phyloP scores from a whole-genome alignment of 2,113 vertebrate species.

The Heterotilapia buettikoferi region DNA sequence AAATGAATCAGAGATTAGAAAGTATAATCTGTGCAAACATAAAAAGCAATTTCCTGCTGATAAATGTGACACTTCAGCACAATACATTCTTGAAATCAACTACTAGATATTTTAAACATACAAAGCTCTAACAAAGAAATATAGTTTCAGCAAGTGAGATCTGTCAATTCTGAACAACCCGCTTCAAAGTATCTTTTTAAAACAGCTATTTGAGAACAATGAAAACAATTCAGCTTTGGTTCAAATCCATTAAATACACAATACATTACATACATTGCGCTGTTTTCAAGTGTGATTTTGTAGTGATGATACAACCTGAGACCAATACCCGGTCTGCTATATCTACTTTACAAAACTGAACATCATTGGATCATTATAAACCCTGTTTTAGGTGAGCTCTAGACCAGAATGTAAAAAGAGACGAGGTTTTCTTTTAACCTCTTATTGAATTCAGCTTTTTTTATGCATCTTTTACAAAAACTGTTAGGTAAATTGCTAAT shows the following conservation, averaged over 20 bases:
- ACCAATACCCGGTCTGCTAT: not conserved
- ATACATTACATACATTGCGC: not conserved
- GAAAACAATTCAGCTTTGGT: not conserved
- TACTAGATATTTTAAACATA: not conserved
- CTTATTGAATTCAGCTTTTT: not conserved
- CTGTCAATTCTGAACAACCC: not conserved
- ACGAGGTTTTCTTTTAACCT: fast-evolving
- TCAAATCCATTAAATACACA: not conserved
- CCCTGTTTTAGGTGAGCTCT: not conserved
- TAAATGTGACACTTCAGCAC: not conserved
- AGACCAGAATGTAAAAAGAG: not conserved
- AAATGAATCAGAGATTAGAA: not conserved
- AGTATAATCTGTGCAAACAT: not conserved
- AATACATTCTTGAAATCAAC: not conserved
- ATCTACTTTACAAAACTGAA: not conserved
- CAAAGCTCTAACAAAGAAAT: not conserved
- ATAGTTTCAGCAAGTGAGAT: not conserved
- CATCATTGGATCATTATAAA: not conserved
- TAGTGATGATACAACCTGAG: conserved; percentile 13
- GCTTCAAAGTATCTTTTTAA: not conserved
- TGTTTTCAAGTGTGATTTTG: not conserved
- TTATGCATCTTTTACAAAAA: not conserved
- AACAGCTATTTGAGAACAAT: not conserved
- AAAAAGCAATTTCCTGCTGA: not conserved
- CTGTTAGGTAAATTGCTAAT: fast-evolving